Evolutionary conservation across 1,140 invertebrate genomes (phyloP).

Genomic region (Acromyrmex charruanus): DNA sequence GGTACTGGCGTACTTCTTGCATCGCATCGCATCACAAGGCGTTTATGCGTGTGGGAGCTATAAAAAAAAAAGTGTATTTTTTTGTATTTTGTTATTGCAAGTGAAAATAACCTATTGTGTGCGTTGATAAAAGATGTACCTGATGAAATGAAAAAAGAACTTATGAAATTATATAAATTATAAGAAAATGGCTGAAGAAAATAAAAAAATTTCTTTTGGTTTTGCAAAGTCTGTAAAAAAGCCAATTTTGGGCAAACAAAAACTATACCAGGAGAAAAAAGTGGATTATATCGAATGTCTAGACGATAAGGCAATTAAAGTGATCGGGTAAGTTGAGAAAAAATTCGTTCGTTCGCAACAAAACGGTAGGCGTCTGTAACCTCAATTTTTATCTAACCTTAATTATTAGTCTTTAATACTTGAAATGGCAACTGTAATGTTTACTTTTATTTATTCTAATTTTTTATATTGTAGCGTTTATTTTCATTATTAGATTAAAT

Average conservation of each 20-base stretch:
- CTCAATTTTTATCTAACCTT: conserved; percentile 62
- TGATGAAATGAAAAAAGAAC: neutral
- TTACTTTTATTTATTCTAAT: neutral
- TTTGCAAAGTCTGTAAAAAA: conserved; percentile 91
- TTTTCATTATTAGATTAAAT: neutral
- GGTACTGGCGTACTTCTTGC: too few species aligned
- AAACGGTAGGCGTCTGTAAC: conserved; percentile 35
- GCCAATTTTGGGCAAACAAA: conserved; percentile 85
- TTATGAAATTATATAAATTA: neutral
- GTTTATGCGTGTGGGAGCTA: too few species aligned
- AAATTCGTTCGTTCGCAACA: neutral
- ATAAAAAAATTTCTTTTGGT: conserved; percentile 92
- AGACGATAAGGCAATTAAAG: conserved; percentile 91
- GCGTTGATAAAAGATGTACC: neutral
- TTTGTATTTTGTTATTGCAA: too few species aligned
- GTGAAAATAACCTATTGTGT: neutral
- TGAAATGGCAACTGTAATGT: neutral
- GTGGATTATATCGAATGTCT: conserved; percentile 91
- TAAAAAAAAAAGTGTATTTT: too few species aligned
- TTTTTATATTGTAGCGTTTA: neutral
- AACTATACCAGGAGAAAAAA: conserved; percentile 84
- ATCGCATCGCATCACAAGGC: too few species aligned
- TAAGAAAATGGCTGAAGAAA: conserved; percentile 84
- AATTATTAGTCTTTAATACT: neutral
- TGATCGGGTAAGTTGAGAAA: conserved; percentile 88